A percentile compares a stretch with the other conserved stretches of the same genome.
These are phyloP conservation scores for Hipposideros armiger DNA, from an alignment of 2,113 vertebrate species.

Conservation along the genomic window DNA sequence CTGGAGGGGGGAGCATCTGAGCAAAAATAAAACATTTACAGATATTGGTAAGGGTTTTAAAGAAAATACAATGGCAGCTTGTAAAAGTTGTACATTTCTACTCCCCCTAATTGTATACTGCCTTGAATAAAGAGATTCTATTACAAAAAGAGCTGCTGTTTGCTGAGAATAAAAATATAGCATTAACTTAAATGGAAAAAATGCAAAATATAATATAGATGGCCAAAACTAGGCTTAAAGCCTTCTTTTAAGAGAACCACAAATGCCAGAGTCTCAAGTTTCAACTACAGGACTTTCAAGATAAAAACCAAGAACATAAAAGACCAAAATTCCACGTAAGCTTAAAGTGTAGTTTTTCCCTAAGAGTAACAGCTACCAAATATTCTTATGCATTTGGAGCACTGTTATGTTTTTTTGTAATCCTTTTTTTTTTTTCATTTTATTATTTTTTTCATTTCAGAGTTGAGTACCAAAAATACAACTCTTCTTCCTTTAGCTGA, in stretches of 20 bases:
- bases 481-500: constrained; percentile 20
- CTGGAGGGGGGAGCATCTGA: not conserved
- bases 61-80: constrained; percentile 42
- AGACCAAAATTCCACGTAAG: constrained; percentile 4
- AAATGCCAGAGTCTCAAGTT: constrained; percentile 58
- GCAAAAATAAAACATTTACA: constrained; percentile 56
- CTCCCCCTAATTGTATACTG: constrained; percentile 42
- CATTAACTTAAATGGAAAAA: constrained; percentile 58
- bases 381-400: not conserved
- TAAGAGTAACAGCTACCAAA: constrained; percentile 14
- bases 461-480: not conserved
- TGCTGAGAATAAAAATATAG: constrained; percentile 63
- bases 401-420: not conserved
- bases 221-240: constrained; percentile 57
- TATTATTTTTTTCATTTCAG: constrained; percentile 21
- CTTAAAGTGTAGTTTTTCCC: not conserved
- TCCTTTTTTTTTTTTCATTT: not conserved
- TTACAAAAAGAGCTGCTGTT: constrained; percentile 55
- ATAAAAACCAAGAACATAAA: constrained; percentile 63
- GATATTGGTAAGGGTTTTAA: not conserved
- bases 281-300: constrained; percentile 56
- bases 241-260: constrained; percentile 64
- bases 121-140: constrained; percentile 61
- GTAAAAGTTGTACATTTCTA: constrained; percentile 38
- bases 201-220: constrained; percentile 48